Base-by-base conservation (phyloP, 2,797 vertebrate genomes). In the Labeo calbasu region DNA sequence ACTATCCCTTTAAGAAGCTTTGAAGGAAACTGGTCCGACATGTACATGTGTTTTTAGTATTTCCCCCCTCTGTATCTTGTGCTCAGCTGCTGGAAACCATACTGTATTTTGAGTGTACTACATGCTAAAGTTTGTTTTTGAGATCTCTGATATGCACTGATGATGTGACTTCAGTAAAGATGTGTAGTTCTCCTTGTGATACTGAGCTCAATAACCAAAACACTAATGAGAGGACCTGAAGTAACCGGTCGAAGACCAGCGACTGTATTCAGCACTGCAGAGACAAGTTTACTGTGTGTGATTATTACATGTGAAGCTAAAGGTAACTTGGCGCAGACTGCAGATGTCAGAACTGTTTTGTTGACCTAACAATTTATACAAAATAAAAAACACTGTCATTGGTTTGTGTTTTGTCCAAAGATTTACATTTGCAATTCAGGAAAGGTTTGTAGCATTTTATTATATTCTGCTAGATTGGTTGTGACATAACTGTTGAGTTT, bases 361-460 rank as follows among this genome's bases (percentile, higher is more conserved):
- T 92, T 89, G 43, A 87, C 87, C 83, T 91, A 90, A 86, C 81
- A 61, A 94, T 94, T 93, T 94, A 92, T 94, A 77, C 91, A 91
- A 92, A 91, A 92, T 72, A 32, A 71, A 23, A 69, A 61, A 28
- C 2, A 1, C 3, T 12, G 88, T 63, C 13, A 88, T 14, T 77
- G 50, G 66, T 11, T 65, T n/a, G 40, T 51, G 53, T 11, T 77
- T 57, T 69, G 50, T 83, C 76, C 1, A 40, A 5, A 5, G 11
- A 2, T 75, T 72, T 28, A 11, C 14, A 4, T 4, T 48, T 0
- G 21, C 2, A 14, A 3, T 46, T 46, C 11, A 48, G 23, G 21
- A 3, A 32, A 17, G 28, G 61, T 32, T 13, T 19, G 14, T 19
- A 17, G 23, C 14, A 9, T 28, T 82, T 65, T 55, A 5, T 70